A percentile compares a stretch with the other conserved stretches of the same genome.
Evolutionary conservation across 2,888 invertebrate genomes (phyloP).

Genomic region (Cantharis flavilabris): DNA sequence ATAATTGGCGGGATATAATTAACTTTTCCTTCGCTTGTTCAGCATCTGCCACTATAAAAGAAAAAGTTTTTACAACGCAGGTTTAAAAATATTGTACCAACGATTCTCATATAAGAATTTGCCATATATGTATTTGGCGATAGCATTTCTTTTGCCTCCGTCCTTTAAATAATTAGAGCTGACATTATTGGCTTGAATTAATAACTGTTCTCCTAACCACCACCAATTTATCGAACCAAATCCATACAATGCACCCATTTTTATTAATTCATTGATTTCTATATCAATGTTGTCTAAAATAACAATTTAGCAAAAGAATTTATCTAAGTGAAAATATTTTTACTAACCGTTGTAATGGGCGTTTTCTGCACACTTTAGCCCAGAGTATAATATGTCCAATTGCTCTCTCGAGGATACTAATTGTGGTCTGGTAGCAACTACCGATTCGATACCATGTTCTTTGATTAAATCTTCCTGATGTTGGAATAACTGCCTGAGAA

Average conservation of each 20-base stretch:
- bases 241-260: slow-evolving; percentile 55
- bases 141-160: slow-evolving; percentile 58
- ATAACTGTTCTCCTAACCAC: slow-evolving; percentile 64
- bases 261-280: slow-evolving; percentile 53
- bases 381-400: slow-evolving; percentile 42
- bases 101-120: slow-evolving; percentile 62
- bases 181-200: slow-evolving; percentile 57
- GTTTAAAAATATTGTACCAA: slow-evolving; percentile 43
- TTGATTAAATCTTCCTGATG: slow-evolving; percentile 59
- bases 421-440: slow-evolving; percentile 51
- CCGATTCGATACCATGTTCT: slow-evolving; percentile 60
- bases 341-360: slow-evolving; percentile 41
- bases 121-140: slow-evolving; percentile 60
- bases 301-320: background rate
- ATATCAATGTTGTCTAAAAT: slow-evolving; percentile 27
- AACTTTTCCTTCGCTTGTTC: slow-evolving; percentile 42
- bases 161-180: slow-evolving; percentile 56
- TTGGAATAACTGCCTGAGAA: slow-evolving; percentile 61
- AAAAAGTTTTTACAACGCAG: background rate
- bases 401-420: slow-evolving; percentile 44
- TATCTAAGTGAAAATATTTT: background rate
- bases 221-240: slow-evolving; percentile 56
- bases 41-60: slow-evolving; percentile 39
- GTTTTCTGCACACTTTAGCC: slow-evolving; percentile 41
- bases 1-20: slow-evolving; percentile 38